These are phyloP conservation scores for Formica exsecta DNA, from an alignment of 1,140 invertebrate species.

Conservation along the genomic window DNA sequence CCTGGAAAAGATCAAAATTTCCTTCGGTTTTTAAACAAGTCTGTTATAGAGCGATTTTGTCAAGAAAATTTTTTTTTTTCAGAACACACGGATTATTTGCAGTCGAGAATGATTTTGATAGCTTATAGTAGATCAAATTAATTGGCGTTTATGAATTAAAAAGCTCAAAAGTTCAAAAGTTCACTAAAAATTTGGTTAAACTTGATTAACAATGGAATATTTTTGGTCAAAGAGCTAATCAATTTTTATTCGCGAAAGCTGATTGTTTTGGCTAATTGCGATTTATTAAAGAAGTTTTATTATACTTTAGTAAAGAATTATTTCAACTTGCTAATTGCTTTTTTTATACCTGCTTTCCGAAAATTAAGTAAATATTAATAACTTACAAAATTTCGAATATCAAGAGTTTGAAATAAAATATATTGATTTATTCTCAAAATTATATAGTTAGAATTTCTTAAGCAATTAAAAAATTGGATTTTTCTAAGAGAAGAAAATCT, in stretches of 20 bases:
- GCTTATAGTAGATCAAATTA: constrained; percentile 18
- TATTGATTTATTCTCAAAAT: not conserved
- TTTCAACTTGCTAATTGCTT: not conserved
- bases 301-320: not conserved
- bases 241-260: not conserved
- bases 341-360: not conserved
- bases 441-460: not conserved
- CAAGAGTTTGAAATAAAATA: not conserved
- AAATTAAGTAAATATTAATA: not conserved
- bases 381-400: not conserved
- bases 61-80: not conserved
- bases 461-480: constrained; percentile 2
- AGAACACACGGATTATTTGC: constrained; percentile 35
- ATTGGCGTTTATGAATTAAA: constrained; percentile 35
- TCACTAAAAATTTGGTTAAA: not conserved
- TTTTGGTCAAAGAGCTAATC: not conserved
- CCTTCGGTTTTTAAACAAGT: constrained; percentile 32
- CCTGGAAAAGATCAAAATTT: not conserved
- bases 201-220: constrained; percentile 10
- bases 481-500: not conserved
- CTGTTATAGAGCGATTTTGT: constrained; percentile 39
- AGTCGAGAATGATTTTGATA: constrained; percentile 26
- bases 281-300: constrained; percentile 24
- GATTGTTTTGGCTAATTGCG: not conserved
- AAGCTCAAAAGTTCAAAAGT: not conserved